A percentile compares a stretch with the other conserved stretches of the same genome.
Evolutionary conservation across 2,797 vertebrate genomes (phyloP).

Genomic region (Labroides dimidiatus): DNA sequence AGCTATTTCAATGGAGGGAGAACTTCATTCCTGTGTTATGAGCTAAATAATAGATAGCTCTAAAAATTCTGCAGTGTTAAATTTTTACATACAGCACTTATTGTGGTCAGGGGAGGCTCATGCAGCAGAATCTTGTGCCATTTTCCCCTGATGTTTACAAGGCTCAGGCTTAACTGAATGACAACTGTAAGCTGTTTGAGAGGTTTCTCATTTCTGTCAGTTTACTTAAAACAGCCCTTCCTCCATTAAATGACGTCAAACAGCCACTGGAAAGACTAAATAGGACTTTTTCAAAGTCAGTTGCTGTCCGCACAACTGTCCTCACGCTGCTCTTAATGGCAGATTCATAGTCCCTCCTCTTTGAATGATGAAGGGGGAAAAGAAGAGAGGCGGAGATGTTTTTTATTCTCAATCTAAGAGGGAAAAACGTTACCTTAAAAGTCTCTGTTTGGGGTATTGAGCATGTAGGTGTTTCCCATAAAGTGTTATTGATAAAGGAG

Average conservation of each 20-base stretch:
- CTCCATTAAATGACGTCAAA: constrained; percentile 83
- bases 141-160: constrained; percentile 69
- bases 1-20: constrained; percentile 1
- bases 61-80: constrained; percentile 20
- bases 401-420: constrained; percentile 72
- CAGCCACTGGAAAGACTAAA: constrained; percentile 74
- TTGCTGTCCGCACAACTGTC: constrained; percentile 72
- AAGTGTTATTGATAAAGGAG: constrained; percentile 70
- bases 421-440: constrained; percentile 79
- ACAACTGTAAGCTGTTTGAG: constrained; percentile 78
- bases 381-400: constrained; percentile 44
- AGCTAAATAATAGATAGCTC: constrained; percentile 32
- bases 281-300: constrained; percentile 71
- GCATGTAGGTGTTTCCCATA: constrained; percentile 72
- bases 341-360: constrained; percentile 61
- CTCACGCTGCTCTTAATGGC: constrained; percentile 67
- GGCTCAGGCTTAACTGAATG: constrained; percentile 70
- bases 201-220: constrained; percentile 76
- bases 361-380: constrained; percentile 53
- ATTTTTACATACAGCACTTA: constrained; percentile 38
- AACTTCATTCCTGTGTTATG: constrained; percentile 38
- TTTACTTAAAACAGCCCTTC: constrained; percentile 80
- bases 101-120: constrained; percentile 22
- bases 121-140: constrained; percentile 41
- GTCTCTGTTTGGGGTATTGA: constrained; percentile 76